Conservation (phyloP, 1,140 invertebrate species). For the Doryteuthis pealeii region DNA sequence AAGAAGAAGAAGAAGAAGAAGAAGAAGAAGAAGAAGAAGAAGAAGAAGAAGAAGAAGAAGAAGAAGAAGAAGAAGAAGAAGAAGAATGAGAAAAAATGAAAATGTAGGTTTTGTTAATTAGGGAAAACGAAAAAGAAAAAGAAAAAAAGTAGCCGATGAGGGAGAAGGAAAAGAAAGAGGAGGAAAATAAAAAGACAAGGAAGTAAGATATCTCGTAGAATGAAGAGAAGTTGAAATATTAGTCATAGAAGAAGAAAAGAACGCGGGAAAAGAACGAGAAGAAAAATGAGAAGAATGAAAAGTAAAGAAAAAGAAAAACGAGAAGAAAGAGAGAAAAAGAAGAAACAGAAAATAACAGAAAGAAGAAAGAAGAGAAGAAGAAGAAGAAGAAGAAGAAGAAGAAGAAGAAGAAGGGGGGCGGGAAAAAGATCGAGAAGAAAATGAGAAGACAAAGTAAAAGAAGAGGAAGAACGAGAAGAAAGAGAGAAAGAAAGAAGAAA, state of each 20-base stretch:
- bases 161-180: not conserved
- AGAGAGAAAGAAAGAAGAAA: constrained; percentile 14
- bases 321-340: not conserved
- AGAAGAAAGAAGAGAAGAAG: not conserved
- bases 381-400: not conserved
- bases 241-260: not conserved
- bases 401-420: not conserved
- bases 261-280: not conserved
- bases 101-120: too few relatives aligned
- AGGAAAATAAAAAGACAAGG: not conserved
- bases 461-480: not conserved
- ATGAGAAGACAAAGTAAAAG: too few relatives aligned
- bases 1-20: too few relatives aligned
- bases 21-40: too few relatives aligned
- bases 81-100: too few relatives aligned
- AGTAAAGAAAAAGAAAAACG: too few relatives aligned
- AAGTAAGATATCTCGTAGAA: not conserved
- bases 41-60: too few relatives aligned
- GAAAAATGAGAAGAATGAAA: too few relatives aligned
- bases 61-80: too few relatives aligned
- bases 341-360: not conserved
- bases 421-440: not conserved
- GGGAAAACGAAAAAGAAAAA: not conserved
- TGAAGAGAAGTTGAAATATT: not conserved
- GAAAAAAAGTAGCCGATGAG: too few relatives aligned